These are phyloP conservation scores for Ascaphus truei DNA, from an alignment of 2,113 vertebrate genomes.

Conservation along the genomic window DNA sequence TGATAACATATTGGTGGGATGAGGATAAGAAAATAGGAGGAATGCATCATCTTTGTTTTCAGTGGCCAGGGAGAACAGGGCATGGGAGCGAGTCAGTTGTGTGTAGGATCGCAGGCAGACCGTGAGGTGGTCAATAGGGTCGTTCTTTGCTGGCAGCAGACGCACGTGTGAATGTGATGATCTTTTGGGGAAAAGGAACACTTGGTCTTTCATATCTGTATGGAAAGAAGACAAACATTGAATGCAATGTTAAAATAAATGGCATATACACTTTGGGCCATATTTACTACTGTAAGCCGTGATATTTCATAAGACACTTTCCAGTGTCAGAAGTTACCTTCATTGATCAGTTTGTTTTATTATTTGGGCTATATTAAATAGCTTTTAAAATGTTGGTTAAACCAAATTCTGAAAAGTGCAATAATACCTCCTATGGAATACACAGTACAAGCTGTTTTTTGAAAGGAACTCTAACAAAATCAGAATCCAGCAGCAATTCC, in stretches of 20 bases:
- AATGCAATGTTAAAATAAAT: background rate
- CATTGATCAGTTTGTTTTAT: too few species aligned
- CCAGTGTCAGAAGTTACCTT: too few species aligned
- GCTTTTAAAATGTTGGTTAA: too few species aligned
- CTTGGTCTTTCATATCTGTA: constrained; percentile 50
- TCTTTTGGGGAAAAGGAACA: constrained; percentile 53
- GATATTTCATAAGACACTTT: too few species aligned
- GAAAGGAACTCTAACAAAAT: too few species aligned
- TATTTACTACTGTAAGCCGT: too few species aligned
- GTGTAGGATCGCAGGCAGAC: constrained; percentile 55
- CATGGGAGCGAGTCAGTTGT: constrained; percentile 33
- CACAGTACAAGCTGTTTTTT: too few species aligned
- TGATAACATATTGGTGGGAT: background rate
- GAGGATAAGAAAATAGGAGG: constrained; percentile 37
- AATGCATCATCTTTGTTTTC: constrained; percentile 43
- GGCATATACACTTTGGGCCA: too few species aligned
- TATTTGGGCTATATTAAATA: too few species aligned
- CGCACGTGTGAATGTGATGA: constrained; percentile 42
- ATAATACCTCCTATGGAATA: too few species aligned
- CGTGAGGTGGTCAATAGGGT: constrained; percentile 44
- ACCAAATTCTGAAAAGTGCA: too few species aligned
- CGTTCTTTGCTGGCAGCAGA: constrained; percentile 5
- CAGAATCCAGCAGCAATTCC: too few species aligned
- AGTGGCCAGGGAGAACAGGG: constrained; percentile 58
- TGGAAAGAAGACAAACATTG: background rate